These are phyloP conservation scores for Dryobotodes eremita DNA, from an alignment of 2,888 invertebrate genomes.

Conservation along the genomic window DNA sequence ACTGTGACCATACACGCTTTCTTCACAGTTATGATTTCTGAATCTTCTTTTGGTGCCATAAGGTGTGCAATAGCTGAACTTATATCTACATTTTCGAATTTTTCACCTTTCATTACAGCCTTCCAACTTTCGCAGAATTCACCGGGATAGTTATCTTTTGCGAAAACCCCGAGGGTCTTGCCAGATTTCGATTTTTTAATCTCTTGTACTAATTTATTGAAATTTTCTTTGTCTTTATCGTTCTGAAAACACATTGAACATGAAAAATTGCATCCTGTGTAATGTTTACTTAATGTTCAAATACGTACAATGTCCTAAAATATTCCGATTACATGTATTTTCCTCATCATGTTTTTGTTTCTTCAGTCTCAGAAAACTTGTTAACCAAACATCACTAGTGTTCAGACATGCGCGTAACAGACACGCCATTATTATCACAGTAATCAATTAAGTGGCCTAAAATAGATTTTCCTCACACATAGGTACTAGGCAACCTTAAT, in stretches of 20 bases:
- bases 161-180: conserved; percentile 96
- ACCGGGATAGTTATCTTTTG: conserved; percentile 98
- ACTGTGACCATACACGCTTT: conserved; percentile 98
- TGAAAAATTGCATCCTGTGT: conserved; percentile 15
- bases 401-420: conserved; percentile 30
- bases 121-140: conserved; percentile 98
- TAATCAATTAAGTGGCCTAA: conserved; percentile 32
- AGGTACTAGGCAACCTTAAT: not conserved
- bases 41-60: conserved; percentile 98
- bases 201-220: conserved; percentile 94
- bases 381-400: conserved; percentile 38
- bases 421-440: conserved; percentile 36
- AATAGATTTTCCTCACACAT: conserved; percentile 21
- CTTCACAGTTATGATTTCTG: conserved; percentile 96
- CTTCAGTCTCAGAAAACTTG: conserved; percentile 15
- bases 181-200: conserved; percentile 97
- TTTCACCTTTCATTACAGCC: conserved; percentile 93
- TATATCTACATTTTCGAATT: conserved; percentile 96
- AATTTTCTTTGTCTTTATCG: conserved; percentile 98
- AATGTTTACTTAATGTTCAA: not conserved
- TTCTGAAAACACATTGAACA: conserved; percentile 87
- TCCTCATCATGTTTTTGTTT: conserved; percentile 16
- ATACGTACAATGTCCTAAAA: conserved; percentile 26
- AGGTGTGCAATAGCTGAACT: conserved; percentile 96
- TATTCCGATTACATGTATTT: conserved; percentile 15